Conservation (phyloP, 2,113 vertebrate species). For the Laticauda colubrina region DNA sequence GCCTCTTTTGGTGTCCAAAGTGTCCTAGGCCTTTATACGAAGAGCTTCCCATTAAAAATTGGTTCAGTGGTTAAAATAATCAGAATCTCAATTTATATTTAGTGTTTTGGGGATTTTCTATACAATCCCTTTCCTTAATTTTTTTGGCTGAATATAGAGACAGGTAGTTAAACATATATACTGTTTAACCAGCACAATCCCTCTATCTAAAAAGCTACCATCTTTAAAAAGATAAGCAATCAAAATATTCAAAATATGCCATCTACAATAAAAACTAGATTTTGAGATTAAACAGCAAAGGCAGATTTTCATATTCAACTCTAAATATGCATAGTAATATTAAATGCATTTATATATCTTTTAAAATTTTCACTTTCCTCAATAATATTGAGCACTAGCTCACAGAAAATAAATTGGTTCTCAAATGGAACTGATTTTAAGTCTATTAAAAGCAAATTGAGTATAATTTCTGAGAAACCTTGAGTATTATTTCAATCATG, state of each 20-base stretch:
- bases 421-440: not conserved
- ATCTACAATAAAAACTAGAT: not conserved
- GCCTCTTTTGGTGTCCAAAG: not conserved
- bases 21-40: not conserved
- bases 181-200: not conserved
- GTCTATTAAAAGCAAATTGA: not conserved
- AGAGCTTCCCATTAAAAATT: not conserved
- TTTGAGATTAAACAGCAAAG: not conserved
- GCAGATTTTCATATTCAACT: not conserved
- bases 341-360: not conserved
- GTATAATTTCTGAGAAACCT: not conserved
- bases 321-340: not conserved
- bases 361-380: not conserved
- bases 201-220: not conserved
- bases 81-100: not conserved
- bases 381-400: not conserved
- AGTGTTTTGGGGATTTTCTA: not conserved
- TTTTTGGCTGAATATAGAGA: too few relatives aligned
- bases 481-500: not conserved
- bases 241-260: not conserved
- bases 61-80: not conserved
- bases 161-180: too few relatives aligned
- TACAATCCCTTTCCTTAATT: not conserved
- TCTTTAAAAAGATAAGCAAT: not conserved
- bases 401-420: not conserved